Evolutionary conservation across 2,888 invertebrate species (phyloP), one percentile per base, ranked within the genome.

Genomic region (Heteropelma amictum): DNA sequence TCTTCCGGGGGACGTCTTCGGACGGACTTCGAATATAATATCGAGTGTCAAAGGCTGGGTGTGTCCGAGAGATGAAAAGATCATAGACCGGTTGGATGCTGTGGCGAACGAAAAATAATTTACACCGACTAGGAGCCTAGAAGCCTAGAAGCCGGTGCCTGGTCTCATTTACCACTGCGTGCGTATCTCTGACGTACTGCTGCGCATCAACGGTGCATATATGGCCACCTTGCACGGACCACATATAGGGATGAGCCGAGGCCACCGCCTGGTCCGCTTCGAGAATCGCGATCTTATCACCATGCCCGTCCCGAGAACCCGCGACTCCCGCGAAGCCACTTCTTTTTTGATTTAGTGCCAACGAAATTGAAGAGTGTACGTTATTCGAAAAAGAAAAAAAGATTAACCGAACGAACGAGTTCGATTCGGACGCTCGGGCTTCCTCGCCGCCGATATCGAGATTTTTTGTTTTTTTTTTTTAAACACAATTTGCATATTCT

Each of bases 201-300:
- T n/a, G n/a, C n/a, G n/a, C n/a, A n/a, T n/a, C n/a, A n/a, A n/a
- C n/a, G n/a, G n/a, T n/a, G n/a, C n/a, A n/a, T n/a, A n/a, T n/a
- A n/a, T n/a, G n/a, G n/a, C n/a, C n/a, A n/a, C n/a, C n/a, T n/a
- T n/a, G n/a, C n/a, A n/a, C n/a, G n/a, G n/a, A n/a, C n/a, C n/a
- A n/a, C n/a, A 38, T 17, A 21, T 10, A 5, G 3, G 23, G n/a
- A 23, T 33, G 2, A 10, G 3, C n/a, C 8, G 10, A n/a, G 33
- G 38, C 40, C 67, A 30, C 26, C 65, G 26, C 17, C 42, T 67
- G 51, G 45, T 60, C 45, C 58, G 51, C 77, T 76, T 78, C 38
- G 77, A 77, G 79, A 81, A 83, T 83, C 77, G 79, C 75, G 83
- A 85, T 84, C 78, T 79, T 83, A 83, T 84, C 84, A 38, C 5